These are phyloP conservation scores for Gonioctena quinquepunctata DNA, from an alignment of 1,140 invertebrate species.

Conservation along the genomic window DNA sequence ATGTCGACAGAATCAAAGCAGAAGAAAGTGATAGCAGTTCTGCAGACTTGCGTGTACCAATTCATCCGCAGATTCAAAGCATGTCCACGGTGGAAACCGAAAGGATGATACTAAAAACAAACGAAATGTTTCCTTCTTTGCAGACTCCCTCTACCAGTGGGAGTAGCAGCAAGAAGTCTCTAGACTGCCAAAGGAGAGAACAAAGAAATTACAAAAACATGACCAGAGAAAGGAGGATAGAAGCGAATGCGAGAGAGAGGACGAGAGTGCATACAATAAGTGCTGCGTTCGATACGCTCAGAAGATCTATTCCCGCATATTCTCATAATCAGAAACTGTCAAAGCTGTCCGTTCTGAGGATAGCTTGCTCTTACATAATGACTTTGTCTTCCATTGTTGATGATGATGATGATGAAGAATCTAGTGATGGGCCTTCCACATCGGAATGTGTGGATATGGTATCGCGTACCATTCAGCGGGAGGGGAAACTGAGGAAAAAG, in stretches of 20 bases:
- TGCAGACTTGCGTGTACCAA: conserved; percentile 59
- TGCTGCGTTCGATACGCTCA: conserved; percentile 88
- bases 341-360: conserved; percentile 87
- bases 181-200: conserved; percentile 58
- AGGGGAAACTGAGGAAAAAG: conserved; percentile 85
- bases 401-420: conserved; percentile 59
- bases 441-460: conserved; percentile 82
- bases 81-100: conserved; percentile 44
- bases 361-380: conserved; percentile 89
- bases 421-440: conserved; percentile 61
- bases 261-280: conserved; percentile 94
- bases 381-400: conserved; percentile 69
- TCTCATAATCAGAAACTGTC: conserved; percentile 92
- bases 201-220: conserved; percentile 94
- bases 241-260: conserved; percentile 90
- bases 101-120: conserved; percentile 38
- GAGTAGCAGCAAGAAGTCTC: conserved; percentile 21
- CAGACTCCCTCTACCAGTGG: conserved; percentile 6
- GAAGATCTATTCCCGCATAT: conserved; percentile 83
- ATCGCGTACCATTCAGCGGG: conserved; percentile 87
- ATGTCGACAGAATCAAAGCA: conserved; percentile 14
- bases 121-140: conserved; percentile 45
- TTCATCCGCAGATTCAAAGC: conserved; percentile 57
- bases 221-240: conserved; percentile 87
- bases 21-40: conserved; percentile 31